Evolutionary conservation across 2,888 invertebrate genomes (phyloP), one percentile per base, ranked within the genome.

Genomic region (Apeira syringaria): DNA sequence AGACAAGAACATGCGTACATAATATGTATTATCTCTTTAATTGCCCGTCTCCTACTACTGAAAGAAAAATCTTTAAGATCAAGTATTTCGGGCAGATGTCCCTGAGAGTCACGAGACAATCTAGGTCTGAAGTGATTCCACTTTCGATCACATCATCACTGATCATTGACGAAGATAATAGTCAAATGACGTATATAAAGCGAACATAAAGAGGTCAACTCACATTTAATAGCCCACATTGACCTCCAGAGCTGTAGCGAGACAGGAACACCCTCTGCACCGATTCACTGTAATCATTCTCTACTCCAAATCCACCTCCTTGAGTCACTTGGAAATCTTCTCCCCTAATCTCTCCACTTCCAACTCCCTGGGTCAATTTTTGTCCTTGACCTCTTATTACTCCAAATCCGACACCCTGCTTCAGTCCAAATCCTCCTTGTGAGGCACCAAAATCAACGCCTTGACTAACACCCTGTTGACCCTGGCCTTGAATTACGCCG

Each of bases 191-290:
- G 15, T 8, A 20, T 20, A 7, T 15, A 22, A 15, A 10, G 8
- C 2, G 3, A 12, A 13, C 1, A 12, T 13, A n/a, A 1, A 24
- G 26, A 20, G 25, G 9, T 18, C 7, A 40, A 85, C 86, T 87
- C 52, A 88, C 88, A 47, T 86, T 82, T n/a, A 74, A 47, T 0
- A 78, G 10, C 17, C 88, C 88, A 46, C 88, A 88, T 11, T 84
- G 73, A 6, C 83, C 84, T 1, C 57, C 61, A 0, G 71, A 84
- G 28, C 61, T 69, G 56, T 80, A 84, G 32, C 58, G 67, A 35
- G 63, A 58, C 31, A 86, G 45, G 67, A 76, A 78, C 6, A 86
- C 79, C 15, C 87, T 65, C 26, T 72, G 68, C 0, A 66, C 60
- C 0, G 78, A 76, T 30, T 73, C 80, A 4, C 72, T 70, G 50